Evolutionary conservation across 2,888 invertebrate genomes (phyloP).

Genomic region (Lithophane leautieri): DNA sequence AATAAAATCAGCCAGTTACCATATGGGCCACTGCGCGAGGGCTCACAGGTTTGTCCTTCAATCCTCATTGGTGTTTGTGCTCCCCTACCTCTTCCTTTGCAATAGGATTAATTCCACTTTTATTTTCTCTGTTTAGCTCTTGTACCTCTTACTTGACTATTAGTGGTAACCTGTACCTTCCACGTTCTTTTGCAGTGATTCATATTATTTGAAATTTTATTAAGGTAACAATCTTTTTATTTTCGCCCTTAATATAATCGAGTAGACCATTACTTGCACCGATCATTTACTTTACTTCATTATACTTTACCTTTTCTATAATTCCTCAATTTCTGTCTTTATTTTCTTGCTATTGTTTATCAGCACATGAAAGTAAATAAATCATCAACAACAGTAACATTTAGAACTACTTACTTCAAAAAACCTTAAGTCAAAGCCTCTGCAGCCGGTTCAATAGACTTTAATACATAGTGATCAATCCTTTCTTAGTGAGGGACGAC

Average conservation of each 20-base stretch:
- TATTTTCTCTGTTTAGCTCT: constrained; percentile 74
- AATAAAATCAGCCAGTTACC: constrained; percentile 92
- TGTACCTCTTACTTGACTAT: constrained; percentile 74
- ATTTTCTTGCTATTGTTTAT: constrained; percentile 86
- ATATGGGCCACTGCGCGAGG: constrained; percentile 92
- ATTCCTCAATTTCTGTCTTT: constrained; percentile 74
- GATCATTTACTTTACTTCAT: constrained; percentile 76
- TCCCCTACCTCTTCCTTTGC: constrained; percentile 84
- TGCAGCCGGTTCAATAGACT: constrained; percentile 79
- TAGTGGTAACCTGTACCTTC: constrained; percentile 67
- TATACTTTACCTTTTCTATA: constrained; percentile 69
- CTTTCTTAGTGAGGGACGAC: constrained; percentile 43
- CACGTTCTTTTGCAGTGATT: constrained; percentile 79
- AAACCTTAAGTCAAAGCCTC: constrained; percentile 82
- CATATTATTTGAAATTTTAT: constrained; percentile 60
- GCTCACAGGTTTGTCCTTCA: constrained; percentile 91
- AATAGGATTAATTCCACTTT: constrained; percentile 75
- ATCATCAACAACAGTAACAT: constrained; percentile 68
- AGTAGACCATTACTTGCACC: constrained; percentile 77
- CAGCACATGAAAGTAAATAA: constrained; percentile 89
- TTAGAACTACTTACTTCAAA: constrained; percentile 71
- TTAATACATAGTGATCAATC: constrained; percentile 51
- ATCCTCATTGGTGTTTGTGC: constrained; percentile 89
- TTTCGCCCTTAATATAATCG: constrained; percentile 33
- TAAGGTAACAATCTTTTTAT: constrained; percentile 42